phyloP scores from a whole-genome alignment of 2,113 vertebrate genomes.

The Pholis gunnellus region DNA sequence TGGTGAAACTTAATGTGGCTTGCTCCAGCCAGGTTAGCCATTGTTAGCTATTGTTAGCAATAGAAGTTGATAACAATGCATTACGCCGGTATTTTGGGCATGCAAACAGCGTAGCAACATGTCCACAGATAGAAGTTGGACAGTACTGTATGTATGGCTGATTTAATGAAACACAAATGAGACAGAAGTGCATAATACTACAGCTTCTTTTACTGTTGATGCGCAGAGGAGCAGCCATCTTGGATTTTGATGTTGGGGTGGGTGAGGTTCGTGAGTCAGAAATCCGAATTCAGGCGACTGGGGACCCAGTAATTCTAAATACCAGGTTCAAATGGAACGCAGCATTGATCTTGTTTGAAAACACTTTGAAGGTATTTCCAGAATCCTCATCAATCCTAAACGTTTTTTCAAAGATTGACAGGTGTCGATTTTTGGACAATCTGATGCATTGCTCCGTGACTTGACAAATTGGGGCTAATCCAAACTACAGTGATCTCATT shows the following conservation, averaged over 20 bases:
- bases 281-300: not conserved
- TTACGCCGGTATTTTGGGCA: no score
- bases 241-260: no score
- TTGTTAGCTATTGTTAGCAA: no score
- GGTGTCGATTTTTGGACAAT: no score
- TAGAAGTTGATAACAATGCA: not conserved
- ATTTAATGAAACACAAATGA: not conserved
- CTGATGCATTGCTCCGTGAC: no score
- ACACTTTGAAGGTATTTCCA: no score
- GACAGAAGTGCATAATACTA: not conserved
- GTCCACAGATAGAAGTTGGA: not conserved
- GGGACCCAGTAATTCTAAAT: no score
- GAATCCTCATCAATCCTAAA: no score
- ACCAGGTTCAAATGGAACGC: not conserved
- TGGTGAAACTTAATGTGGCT: no score
- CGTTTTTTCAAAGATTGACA: no score
- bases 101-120: not conserved
- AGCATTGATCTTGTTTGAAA: no score
- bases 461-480: not conserved
- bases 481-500: not conserved
- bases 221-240: not conserved
- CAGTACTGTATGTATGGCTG: not conserved
- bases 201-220: not conserved
- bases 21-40: no score
- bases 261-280: not conserved